A percentile compares a stretch with the other conserved stretches of the same genome.
Evolutionary conservation across 2,888 invertebrate species (phyloP).

Genomic region (Lithodes maja): DNA sequence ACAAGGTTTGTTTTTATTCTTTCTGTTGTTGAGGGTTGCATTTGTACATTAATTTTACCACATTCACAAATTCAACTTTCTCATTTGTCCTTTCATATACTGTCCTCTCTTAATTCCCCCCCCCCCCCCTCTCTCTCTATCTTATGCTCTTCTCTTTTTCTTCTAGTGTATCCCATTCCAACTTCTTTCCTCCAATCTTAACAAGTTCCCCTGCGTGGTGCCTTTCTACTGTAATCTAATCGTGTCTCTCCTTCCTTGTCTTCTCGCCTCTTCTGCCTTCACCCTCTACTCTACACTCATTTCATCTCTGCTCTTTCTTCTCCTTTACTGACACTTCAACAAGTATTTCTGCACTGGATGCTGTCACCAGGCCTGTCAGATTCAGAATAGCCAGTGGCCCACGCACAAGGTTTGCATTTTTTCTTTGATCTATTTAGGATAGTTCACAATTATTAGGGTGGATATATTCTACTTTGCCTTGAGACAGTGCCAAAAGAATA

Average conservation of each 20-base stretch:
- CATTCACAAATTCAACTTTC: no score
- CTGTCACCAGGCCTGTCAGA: constrained; percentile 75
- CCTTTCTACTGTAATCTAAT: not conserved
- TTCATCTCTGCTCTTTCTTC: no score
- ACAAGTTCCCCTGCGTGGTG: not conserved
- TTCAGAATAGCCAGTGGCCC: constrained; percentile 58
- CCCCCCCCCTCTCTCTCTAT: not conserved
- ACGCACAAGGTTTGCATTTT: constrained; percentile 70
- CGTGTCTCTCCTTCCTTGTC: no score
- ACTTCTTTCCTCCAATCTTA: not conserved
- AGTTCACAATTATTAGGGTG: no score
- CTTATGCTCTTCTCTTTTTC: not conserved
- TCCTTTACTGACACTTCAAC: constrained; percentile 74
- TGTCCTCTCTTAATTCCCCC: not conserved
- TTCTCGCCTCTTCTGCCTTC: no score
- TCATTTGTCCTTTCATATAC: not conserved
- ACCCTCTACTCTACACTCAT: no score
- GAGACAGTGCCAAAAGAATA: no score
- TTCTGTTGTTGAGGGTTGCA: no score
- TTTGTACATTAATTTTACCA: no score
- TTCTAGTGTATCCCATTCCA: not conserved
- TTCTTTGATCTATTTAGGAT: no score
- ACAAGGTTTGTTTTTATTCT: constrained; percentile 69
- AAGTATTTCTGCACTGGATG: constrained; percentile 76
- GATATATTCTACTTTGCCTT: no score